phyloP scores from a whole-genome alignment of 2,888 invertebrate genomes.

The Xanthorhoe spadicearia region DNA sequence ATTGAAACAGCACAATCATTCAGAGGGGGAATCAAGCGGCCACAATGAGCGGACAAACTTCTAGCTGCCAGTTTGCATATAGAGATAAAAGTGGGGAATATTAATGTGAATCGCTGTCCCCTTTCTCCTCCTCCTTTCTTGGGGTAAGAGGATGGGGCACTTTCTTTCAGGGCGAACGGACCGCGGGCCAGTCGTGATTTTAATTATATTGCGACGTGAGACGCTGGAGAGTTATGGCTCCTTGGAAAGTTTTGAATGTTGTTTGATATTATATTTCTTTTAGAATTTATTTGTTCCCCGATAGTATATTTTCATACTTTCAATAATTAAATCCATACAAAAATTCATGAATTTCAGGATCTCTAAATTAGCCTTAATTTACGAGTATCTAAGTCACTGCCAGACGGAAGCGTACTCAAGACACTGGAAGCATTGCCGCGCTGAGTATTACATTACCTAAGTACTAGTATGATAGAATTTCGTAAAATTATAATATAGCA shows the following conservation, averaged over 20 bases:
- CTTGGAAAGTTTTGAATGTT: conserved; percentile 62
- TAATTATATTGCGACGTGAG: conserved; percentile 83
- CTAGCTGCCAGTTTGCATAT: conserved; percentile 84
- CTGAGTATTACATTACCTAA: too few species aligned
- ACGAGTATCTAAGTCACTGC: too few species aligned
- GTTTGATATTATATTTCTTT: conserved; percentile 50
- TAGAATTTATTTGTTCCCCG: conserved; percentile 26
- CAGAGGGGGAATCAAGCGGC: conserved; percentile 74
- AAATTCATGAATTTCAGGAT: too few species aligned
- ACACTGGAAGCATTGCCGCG: too few species aligned
- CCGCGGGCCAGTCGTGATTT: conserved; percentile 83
- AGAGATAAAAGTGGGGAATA: conserved; percentile 85
- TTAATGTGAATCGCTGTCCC: conserved; percentile 80
- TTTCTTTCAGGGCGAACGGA: conserved; percentile 78
- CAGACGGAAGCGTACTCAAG: too few species aligned
- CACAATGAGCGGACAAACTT: conserved; percentile 82
- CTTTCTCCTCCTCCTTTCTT: conserved; percentile 50
- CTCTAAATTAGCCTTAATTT: too few species aligned
- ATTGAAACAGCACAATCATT: conserved; percentile 84
- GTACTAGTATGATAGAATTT: too few species aligned
- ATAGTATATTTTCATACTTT: neutral
- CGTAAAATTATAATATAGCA: too few species aligned
- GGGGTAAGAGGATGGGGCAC: conserved; percentile 57
- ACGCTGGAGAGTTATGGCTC: conserved; percentile 71
- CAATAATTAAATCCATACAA: neutral